Evolutionary conservation across 2,113 vertebrate genomes (phyloP), one percentile per base, ranked within the genome.

Genomic region (Melanostigma gelatinosum): DNA sequence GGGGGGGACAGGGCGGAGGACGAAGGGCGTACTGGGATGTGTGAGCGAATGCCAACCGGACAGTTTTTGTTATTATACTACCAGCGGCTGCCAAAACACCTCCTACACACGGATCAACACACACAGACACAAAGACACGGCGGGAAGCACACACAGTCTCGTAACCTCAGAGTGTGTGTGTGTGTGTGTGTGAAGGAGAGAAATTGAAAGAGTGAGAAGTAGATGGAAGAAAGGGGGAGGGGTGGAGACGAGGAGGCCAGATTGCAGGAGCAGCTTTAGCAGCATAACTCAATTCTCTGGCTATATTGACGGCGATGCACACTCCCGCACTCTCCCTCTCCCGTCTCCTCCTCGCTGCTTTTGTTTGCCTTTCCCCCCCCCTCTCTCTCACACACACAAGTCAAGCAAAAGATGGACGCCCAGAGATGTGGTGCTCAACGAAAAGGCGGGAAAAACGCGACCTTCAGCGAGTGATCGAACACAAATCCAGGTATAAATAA

Each of bases 31-130:
- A 58, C 65, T 83, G 86, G 85, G 90, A 91, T 74, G 48, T 77
- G 83, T 69, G 70, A 88, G 84, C 6, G 57, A 79, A 87, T 79
- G 91, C 90, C 89, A 91, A 87, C 79, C 79, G 89, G 89, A 91
- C 88, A 91, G 77, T 89, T 92, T 89, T 85, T 82, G 85, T 85
- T 90, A 82, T 88, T 83, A 71, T 82, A 89, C 78, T 27, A 85
- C 68, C 57, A 82, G 52, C 79, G 71, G 80, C 80, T 85, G 87
- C 86, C 85, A 92, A 75, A 83, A 87, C 82, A 85, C 86, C 87
- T 85, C 88, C 88, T 48, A 91, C 90, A 85, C 87, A 91, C 75
- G 42, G 29, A 72, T 62, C 74, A 2, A 81, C 62, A 82, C 63
- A 70, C 66, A 83, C 20, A 36, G 68, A 74, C 76, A 76, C 72